Percentiles rank a stretch among this genome's conserved stretches.
These are phyloP conservation scores for Hirudinaria manillensis DNA, from an alignment of 2,888 invertebrate species.

Conservation along the genomic window DNA sequence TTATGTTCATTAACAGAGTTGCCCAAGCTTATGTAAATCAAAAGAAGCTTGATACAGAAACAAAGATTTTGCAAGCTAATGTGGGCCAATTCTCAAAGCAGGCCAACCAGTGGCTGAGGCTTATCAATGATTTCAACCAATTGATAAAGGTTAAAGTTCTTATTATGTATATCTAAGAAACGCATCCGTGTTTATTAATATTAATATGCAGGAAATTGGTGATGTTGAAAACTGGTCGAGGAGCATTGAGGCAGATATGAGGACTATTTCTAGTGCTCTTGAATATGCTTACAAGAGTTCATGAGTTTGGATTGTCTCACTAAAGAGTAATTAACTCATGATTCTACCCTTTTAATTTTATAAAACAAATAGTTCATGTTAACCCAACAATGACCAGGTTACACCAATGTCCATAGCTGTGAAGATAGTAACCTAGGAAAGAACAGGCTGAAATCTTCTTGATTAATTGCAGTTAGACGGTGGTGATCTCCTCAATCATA, in stretches of 20 bases:
- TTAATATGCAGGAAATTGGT: constrained; percentile 83
- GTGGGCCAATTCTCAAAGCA: constrained; percentile 82
- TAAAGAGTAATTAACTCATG: background rate
- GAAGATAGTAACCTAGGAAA: no score
- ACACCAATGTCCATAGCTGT: no score
- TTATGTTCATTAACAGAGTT: constrained; percentile 63
- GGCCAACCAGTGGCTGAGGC: constrained; percentile 89
- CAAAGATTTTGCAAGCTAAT: constrained; percentile 86
- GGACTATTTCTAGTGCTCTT: constrained; percentile 75
- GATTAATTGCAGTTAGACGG: no score
- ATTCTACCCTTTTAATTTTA: background rate
- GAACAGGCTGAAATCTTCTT: no score
- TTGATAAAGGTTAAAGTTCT: constrained; percentile 55
- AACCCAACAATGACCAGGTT: background rate
- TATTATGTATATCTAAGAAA: background rate
- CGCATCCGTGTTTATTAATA: constrained; percentile 1
- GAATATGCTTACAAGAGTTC: constrained; percentile 73
- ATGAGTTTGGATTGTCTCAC: background rate
- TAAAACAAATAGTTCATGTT: background rate
- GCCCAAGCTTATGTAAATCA: constrained; percentile 97
- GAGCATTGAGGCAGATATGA: constrained; percentile 92
- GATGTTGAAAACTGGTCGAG: constrained; percentile 98
- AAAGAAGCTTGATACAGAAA: constrained; percentile 92
- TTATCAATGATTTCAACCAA: constrained; percentile 61
- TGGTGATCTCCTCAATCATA: no score